phyloP scores from a whole-genome alignment of 2,797 vertebrate species.

The Aldrovandia affinis region DNA sequence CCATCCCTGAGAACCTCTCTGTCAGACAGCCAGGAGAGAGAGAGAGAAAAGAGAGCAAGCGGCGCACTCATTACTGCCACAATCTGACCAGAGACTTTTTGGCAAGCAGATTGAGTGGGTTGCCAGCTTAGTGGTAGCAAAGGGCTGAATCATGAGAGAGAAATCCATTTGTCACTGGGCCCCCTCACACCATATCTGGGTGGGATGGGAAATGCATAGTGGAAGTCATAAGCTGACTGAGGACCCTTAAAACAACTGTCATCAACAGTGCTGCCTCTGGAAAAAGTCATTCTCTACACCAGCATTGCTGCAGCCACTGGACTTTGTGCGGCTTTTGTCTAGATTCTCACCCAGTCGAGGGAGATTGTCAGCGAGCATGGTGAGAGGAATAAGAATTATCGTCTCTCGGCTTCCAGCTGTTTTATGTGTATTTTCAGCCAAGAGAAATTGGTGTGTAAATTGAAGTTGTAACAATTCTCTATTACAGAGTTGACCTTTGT shows the following conservation, averaged over 20 bases:
- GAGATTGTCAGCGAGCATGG: constrained; percentile 7
- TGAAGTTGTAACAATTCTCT: constrained; percentile 37
- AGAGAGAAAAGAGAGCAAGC: not conserved
- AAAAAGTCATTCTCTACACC: not conserved
- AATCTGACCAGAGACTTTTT: too few relatives aligned
- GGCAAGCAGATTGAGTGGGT: too few relatives aligned
- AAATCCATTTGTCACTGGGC: not conserved
- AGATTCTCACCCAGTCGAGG: constrained; percentile 30
- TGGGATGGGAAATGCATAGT: not conserved
- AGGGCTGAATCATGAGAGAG: not conserved
- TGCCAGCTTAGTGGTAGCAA: not conserved
- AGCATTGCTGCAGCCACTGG: not conserved
- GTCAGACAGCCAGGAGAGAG: too few relatives aligned
- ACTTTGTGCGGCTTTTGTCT: constrained; percentile 17
- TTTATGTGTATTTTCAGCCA: constrained; percentile 35
- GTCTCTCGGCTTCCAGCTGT: constrained; percentile 28
- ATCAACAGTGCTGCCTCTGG: not conserved
- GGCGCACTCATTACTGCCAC: too few relatives aligned
- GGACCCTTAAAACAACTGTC: not conserved
- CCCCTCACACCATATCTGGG: not conserved
- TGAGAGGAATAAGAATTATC: constrained; percentile 33
- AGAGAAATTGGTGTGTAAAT: constrained; percentile 28
- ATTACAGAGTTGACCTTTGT: constrained; percentile 48
- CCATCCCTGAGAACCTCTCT: too few relatives aligned
- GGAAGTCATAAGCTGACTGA: not conserved